Evolutionary conservation across 2,888 invertebrate genomes (phyloP).

Genomic region (Parnassius smintheus): DNA sequence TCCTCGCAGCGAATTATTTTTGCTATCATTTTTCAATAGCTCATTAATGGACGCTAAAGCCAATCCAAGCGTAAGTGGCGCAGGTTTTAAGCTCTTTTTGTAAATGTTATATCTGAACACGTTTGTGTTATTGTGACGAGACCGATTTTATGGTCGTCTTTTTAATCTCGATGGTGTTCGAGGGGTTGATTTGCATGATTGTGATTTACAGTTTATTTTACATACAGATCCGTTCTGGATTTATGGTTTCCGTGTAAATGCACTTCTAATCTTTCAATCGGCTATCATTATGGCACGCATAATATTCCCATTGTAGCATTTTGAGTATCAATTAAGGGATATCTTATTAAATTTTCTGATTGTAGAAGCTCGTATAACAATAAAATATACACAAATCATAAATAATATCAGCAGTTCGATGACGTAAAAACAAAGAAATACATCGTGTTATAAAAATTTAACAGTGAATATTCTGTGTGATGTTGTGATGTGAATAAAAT

Average conservation of each 20-base stretch:
- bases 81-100: slow-evolving; percentile 55
- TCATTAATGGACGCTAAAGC: slow-evolving; percentile 68
- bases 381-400: too few relatives aligned
- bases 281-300: slow-evolving; percentile 28
- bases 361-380: too few relatives aligned
- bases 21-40: slow-evolving; percentile 81
- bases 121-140: slow-evolving; percentile 61
- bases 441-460: too few relatives aligned
- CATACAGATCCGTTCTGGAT: slow-evolving; percentile 36
- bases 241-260: slow-evolving; percentile 51
- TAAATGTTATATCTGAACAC: slow-evolving; percentile 51
- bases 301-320: not conserved
- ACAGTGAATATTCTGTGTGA: too few relatives aligned
- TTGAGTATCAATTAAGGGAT: not conserved
- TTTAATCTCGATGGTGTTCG: slow-evolving; percentile 68
- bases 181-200: slow-evolving; percentile 76
- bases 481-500: too few relatives aligned
- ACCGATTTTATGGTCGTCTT: slow-evolving; percentile 76
- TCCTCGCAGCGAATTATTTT: slow-evolving; percentile 65
- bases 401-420: too few relatives aligned
- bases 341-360: too few relatives aligned
- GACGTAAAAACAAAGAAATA: too few relatives aligned
- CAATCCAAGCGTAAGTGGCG: slow-evolving; percentile 67
- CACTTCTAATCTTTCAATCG: slow-evolving; percentile 38
- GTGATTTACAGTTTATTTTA: slow-evolving; percentile 71